These are phyloP conservation scores for Rallus limicola DNA, from an alignment of 2,113 vertebrate genomes.

Conservation along the genomic window DNA sequence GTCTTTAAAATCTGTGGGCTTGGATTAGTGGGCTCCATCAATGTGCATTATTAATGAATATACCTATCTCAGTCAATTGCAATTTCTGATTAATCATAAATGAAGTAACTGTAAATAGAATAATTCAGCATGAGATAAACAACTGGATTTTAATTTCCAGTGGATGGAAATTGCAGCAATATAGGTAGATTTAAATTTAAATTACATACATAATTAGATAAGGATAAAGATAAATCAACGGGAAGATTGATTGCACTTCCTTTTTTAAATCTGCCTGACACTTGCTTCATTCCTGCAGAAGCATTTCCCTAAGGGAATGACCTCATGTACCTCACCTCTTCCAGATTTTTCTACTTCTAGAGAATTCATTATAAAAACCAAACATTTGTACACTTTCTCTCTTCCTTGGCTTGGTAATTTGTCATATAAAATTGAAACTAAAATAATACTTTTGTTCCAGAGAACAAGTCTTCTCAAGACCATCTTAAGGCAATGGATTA, in stretches of 20 bases:
- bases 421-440: neutral
- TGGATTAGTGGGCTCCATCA: neutral
- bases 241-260: neutral
- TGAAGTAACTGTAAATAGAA: slow-evolving; percentile 15
- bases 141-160: slow-evolving; percentile 11
- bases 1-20: slow-evolving; percentile 7
- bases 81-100: slow-evolving; percentile 33
- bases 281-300: neutral
- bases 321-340: neutral
- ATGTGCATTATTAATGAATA: slow-evolving; percentile 9
- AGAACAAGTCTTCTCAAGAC: neutral
- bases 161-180: neutral
- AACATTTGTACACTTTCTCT: neutral
- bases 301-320: neutral
- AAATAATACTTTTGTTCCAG: neutral
- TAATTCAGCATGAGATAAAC: slow-evolving; percentile 22
- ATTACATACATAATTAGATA: neutral
- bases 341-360: neutral
- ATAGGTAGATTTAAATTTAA: slow-evolving; percentile 3
- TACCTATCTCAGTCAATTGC: neutral
- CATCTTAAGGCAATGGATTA: neutral
- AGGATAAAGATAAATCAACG: slow-evolving; percentile 11
- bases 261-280: neutral
- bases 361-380: neutral
- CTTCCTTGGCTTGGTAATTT: neutral